A percentile compares a stretch with the other conserved stretches of the same genome.
These are phyloP conservation scores for Diadegma fenestrale DNA, from an alignment of 2,888 invertebrate genomes.

Conservation along the genomic window DNA sequence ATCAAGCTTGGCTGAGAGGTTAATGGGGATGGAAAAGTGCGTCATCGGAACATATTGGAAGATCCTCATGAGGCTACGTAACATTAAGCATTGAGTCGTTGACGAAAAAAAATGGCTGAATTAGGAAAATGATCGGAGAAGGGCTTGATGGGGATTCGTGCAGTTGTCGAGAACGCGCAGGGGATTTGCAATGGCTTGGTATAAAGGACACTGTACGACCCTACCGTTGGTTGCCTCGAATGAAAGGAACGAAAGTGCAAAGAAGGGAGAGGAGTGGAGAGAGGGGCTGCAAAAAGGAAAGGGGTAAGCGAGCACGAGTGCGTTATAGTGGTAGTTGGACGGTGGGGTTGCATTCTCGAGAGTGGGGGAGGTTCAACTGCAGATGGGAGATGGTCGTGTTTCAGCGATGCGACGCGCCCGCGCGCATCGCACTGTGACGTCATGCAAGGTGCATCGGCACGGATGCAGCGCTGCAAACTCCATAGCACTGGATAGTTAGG, in stretches of 20 bases:
- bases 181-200: slow-evolving; percentile 10
- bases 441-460: slow-evolving; percentile 80
- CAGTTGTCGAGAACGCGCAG: slow-evolving; percentile 10
- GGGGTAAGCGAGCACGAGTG: slow-evolving; percentile 53
- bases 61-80: background rate
- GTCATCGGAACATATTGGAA: background rate
- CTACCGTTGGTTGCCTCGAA: slow-evolving; percentile 7
- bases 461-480: slow-evolving; percentile 73
- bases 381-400: slow-evolving; percentile 74
- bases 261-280: slow-evolving; percentile 20
- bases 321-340: slow-evolving; percentile 45
- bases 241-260: slow-evolving; percentile 5
- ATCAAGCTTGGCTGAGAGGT: background rate
- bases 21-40: background rate
- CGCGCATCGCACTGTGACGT: slow-evolving; percentile 76
- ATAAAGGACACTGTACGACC: slow-evolving; percentile 11
- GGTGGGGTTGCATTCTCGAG: slow-evolving; percentile 50
- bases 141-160: slow-evolving; percentile 9
- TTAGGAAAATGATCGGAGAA: background rate
- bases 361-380: slow-evolving; percentile 67
- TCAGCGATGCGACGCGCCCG: slow-evolving; percentile 71
- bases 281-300: slow-evolving; percentile 44
- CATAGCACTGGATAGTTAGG: slow-evolving; percentile 11
- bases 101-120: slow-evolving; percentile 11
- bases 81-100: background rate